Conservation (phyloP, 2,888 invertebrate genomes). For the Ethmia dodecea region DNA sequence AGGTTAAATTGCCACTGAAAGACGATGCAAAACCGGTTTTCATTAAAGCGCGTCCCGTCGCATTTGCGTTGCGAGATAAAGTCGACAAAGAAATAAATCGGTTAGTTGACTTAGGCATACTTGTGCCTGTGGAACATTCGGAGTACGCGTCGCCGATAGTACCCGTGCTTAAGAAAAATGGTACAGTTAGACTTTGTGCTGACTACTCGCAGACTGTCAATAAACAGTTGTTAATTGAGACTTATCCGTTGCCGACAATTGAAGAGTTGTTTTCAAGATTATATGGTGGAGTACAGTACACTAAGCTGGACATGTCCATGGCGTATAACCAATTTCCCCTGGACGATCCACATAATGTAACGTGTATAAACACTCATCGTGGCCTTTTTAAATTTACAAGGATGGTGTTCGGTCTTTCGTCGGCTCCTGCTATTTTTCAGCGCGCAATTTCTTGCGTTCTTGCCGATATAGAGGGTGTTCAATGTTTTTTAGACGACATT, state of each 20-base stretch:
- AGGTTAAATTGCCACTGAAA: slow-evolving; percentile 14
- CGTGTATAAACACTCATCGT: slow-evolving; percentile 11
- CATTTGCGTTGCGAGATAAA: slow-evolving; percentile 19
- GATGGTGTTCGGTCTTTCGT: slow-evolving; percentile 12
- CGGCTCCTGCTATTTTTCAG: slow-evolving; percentile 15
- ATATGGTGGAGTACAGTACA: slow-evolving; percentile 9
- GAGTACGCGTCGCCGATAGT: slow-evolving; percentile 4
- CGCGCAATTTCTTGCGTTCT: slow-evolving; percentile 9
- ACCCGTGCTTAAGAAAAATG: slow-evolving; percentile 2
- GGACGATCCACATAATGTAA: slow-evolving; percentile 7
- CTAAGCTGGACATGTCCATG: slow-evolving; percentile 7
- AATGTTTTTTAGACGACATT: slow-evolving; percentile 12
- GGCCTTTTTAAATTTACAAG: slow-evolving; percentile 13
- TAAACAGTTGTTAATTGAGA: slow-evolving; percentile 8
- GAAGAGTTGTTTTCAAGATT: slow-evolving; percentile 10
- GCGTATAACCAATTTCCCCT: slow-evolving; percentile 12
- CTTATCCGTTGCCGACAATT: slow-evolving; percentile 9
- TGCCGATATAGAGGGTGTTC: slow-evolving; percentile 8
- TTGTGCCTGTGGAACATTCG: slow-evolving; percentile 17
- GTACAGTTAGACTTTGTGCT: slow-evolving; percentile 2
- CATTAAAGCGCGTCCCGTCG: slow-evolving; percentile 17
- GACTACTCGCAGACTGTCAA: slow-evolving; percentile 9
- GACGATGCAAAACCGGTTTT: slow-evolving; percentile 12
- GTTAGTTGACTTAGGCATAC: slow-evolving; percentile 14
- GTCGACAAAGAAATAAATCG: slow-evolving; percentile 18